Conservation (phyloP, 2,797 vertebrate species). For the Karalla daura region DNA sequence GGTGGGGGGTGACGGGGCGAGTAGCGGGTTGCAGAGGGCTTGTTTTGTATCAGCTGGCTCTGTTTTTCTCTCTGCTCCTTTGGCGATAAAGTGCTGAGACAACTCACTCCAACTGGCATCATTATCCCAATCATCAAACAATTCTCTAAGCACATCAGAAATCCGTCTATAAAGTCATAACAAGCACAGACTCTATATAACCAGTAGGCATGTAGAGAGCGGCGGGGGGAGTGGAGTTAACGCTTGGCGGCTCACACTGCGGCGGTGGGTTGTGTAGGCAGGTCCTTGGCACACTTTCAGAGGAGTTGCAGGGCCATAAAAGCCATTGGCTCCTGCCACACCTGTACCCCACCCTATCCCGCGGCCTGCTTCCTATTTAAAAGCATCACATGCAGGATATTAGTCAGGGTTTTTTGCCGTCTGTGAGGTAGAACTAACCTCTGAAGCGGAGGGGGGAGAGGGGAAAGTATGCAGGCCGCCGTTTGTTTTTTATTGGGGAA, state of each 20-base stretch:
- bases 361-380: constrained; percentile 85
- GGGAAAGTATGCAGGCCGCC: constrained; percentile 78
- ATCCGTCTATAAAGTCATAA: constrained; percentile 80
- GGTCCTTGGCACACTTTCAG: constrained; percentile 85
- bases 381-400: constrained; percentile 86
- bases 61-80: constrained; percentile 45
- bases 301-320: constrained; percentile 82
- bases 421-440: constrained; percentile 83
- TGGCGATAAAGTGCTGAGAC: constrained; percentile 73
- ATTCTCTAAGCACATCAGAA: constrained; percentile 80
- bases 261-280: constrained; percentile 69
- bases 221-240: constrained; percentile 69
- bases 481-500: constrained; percentile 87
- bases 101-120: constrained; percentile 72
- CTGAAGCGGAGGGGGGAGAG: constrained; percentile 72
- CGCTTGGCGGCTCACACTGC: constrained; percentile 68
- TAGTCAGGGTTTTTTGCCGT: constrained; percentile 83
- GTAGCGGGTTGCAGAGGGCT: too few relatives aligned
- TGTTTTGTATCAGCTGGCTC: constrained; percentile 25
- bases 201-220: constrained; percentile 69
- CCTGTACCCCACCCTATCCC: constrained; percentile 80
- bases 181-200: constrained; percentile 80
- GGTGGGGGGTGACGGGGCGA: too few relatives aligned
- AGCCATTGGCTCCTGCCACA: constrained; percentile 83
- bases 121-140: constrained; percentile 83